Base-by-base conservation (phyloP, 2,888 invertebrate species). In the Drosophila hamatofila region DNA sequence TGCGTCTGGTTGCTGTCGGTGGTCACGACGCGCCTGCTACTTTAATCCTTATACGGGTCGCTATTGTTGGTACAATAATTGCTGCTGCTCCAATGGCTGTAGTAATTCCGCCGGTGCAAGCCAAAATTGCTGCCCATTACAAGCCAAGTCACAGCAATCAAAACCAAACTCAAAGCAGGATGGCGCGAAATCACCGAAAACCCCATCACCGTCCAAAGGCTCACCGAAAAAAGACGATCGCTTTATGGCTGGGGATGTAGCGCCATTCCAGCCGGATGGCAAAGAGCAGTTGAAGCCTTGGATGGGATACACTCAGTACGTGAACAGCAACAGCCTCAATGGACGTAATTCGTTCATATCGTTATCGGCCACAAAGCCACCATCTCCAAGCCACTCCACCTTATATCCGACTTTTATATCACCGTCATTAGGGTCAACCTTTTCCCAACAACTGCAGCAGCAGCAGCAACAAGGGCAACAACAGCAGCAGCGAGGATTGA, bases 11-110 rank as follows among this genome's bases (percentile, higher is more conserved):
- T 49, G 48, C 35, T 65, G 69, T 46, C 44, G 52, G 12, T 56
- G 59, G 39, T 72, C 70, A 4, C 49, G 51, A 23, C 55, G 59
- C 25, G 23, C 54, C 8, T 88, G 66, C 42, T 70, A 37, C 41
- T 88, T 63, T 27, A 78, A 73, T 62, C 85, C 90, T 8, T 79
- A 27, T 51, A 82, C 68, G 8, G 68, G 88, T 1, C 63, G 55
- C 18, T 88, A 59, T 35, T 76, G 41, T 58, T 90, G 72, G 59
- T 69, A 42, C 14, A 54, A 44, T 2, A 65, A 66, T 21, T 57
- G 37, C 35, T 70, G 7, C 42, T 65, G 55, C 25, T 27, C 27
- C 57, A 52, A 49, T n/a, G 39, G 16, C 33, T 61, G 70, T 54
- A 49, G 39, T 9, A 21, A 14, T 23, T 41, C 44, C 16, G 35